phyloP scores from a whole-genome alignment of 2,113 vertebrate species.

The Chaetura pelagica region DNA sequence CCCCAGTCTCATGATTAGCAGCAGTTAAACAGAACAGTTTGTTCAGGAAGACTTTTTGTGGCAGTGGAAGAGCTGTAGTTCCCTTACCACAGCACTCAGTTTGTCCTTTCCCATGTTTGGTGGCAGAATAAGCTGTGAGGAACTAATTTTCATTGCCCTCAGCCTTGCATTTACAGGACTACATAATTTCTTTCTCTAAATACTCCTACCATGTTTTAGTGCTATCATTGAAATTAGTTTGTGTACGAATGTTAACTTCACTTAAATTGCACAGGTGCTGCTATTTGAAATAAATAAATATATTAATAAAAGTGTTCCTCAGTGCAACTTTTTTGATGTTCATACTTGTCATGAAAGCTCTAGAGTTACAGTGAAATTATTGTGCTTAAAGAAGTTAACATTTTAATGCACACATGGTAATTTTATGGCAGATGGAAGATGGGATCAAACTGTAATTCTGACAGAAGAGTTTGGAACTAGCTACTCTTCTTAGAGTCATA shows the following conservation, averaged over 20 bases:
- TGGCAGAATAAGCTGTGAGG: not conserved
- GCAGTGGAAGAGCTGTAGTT: not conserved
- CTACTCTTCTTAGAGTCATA: not conserved
- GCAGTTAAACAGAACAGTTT: not conserved
- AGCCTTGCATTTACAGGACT: not conserved
- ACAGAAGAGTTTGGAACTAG: not conserved
- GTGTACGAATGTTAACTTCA: not conserved
- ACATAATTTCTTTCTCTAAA: not conserved
- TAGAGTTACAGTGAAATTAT: not conserved
- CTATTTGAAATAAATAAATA: conserved; percentile 8
- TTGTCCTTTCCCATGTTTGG: not conserved
- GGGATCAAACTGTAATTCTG: not conserved
- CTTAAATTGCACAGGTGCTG: not conserved
- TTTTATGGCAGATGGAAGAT: not conserved
- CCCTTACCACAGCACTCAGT: not conserved
- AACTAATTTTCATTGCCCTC: not conserved
- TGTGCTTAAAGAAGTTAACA: not conserved
- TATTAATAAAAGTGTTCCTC: not conserved
- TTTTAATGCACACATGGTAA: not conserved
- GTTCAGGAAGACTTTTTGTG: not conserved
- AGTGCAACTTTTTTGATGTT: not conserved
- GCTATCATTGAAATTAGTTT: not conserved
- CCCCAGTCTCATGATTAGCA: not conserved
- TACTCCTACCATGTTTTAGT: not conserved
- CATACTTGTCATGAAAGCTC: not conserved